Evolutionary conservation across 2,797 vertebrate species (phyloP).

Genomic region (Antrozous pallidus): DNA sequence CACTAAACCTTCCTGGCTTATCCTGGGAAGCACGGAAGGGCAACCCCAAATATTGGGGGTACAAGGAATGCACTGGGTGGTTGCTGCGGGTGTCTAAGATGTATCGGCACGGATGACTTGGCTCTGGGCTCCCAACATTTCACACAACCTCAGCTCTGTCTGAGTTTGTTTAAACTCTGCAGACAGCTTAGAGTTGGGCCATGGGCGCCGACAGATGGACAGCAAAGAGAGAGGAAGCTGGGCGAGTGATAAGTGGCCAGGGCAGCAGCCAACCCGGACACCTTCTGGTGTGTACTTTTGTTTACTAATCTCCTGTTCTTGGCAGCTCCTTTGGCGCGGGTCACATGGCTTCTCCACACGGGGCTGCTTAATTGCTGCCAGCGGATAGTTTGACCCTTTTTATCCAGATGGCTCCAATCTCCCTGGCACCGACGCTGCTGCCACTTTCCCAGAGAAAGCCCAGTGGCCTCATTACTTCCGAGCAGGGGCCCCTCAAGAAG

Average conservation of each 20-base stretch:
- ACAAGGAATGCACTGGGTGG: fast-evolving
- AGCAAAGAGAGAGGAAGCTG: constrained; percentile 3
- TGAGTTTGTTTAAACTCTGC: constrained; percentile 49
- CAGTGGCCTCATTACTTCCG: constrained; percentile 71
- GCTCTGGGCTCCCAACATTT: background rate
- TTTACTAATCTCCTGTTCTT: constrained; percentile 68
- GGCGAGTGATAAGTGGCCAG: constrained; percentile 18
- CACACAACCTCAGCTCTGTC: background rate
- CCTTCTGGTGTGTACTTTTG: constrained; percentile 72
- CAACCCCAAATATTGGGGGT: fast-evolving
- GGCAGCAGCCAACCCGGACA: constrained; percentile 59
- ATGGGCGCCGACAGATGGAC: constrained; percentile 67
- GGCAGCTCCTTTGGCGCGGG: constrained; percentile 40
- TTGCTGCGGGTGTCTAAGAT: background rate
- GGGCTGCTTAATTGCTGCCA: constrained; percentile 72
- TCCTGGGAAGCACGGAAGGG: background rate
- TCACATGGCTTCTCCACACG: constrained; percentile 64
- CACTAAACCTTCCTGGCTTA: background rate
- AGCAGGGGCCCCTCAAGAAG: constrained; percentile 31
- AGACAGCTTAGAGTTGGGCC: constrained; percentile 8
- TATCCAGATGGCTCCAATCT: constrained; percentile 82
- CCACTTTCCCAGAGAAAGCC: constrained; percentile 69
- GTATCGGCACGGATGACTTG: background rate
- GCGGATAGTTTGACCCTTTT: constrained; percentile 77
- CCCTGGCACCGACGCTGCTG: constrained; percentile 36